Conservation (phyloP, 2,113 vertebrate genomes). For the Sinocyclocheilus grahami region DNA sequence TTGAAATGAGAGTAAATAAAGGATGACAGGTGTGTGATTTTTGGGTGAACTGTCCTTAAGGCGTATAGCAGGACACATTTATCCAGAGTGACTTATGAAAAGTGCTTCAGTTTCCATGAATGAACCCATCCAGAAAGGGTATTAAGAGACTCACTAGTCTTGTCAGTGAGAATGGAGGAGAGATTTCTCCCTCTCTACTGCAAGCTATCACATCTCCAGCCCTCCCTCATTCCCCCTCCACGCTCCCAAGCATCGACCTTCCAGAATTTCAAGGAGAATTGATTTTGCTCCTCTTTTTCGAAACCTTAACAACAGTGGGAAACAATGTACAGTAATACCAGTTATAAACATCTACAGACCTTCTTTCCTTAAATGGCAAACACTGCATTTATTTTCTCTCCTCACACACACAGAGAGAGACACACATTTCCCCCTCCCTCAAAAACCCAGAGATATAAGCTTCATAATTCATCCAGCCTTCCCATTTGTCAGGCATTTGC, state of each 20-base stretch:
- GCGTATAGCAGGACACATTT: background rate
- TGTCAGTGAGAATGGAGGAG: conserved; percentile 21
- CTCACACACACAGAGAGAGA: conserved; percentile 41
- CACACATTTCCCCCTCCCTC: conserved; percentile 24
- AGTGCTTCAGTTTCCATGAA: background rate
- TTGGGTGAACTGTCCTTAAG: conserved; percentile 17
- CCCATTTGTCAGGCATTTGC: conserved; percentile 30
- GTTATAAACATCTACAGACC: conserved; percentile 59
- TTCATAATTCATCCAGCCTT: conserved; percentile 27
- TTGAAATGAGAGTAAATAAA: conserved; percentile 21
- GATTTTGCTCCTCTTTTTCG: conserved; percentile 71
- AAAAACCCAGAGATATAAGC: background rate
- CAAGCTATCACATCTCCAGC: conserved; percentile 46
- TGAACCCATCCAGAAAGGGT: conserved; percentile 21
- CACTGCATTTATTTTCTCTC: conserved; percentile 62
- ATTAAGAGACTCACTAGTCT: conserved; percentile 6
- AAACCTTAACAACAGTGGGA: conserved; percentile 67
- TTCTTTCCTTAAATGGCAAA: conserved; percentile 68
- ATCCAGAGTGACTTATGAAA: conserved; percentile 12
- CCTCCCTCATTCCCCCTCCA: conserved; percentile 24
- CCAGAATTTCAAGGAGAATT: conserved; percentile 74
- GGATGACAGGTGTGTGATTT: background rate
- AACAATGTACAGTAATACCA: conserved; percentile 62
- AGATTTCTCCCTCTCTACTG: conserved; percentile 26
- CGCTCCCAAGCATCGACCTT: conserved; percentile 69